Base-by-base conservation (phyloP, 1,140 invertebrate genomes). In the Heliconius congener region DNA sequence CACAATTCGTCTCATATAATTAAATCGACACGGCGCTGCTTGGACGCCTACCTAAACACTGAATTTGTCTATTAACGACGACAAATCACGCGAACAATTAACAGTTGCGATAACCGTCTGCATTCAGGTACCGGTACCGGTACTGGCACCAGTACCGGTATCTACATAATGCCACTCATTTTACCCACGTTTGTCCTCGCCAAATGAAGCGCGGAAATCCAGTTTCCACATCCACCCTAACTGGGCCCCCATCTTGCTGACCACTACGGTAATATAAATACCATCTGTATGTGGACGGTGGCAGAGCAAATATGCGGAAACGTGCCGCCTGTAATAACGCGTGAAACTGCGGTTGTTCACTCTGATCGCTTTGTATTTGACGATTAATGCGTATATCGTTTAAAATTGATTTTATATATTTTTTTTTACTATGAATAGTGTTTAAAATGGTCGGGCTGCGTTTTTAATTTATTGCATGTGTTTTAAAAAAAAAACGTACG, bases 91-190 rank as follows among this genome's bases (percentile, higher is more conserved):
- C 82, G 80, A 74, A 85, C 86, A 85, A 85, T 85, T 82, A 86
- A 84, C 80, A 84, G 73, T 84, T 84, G 79, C 84, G 80, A 84
- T 85, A 66, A 66, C 23, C 60, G 60, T 27, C 60, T 66, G 60
- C 60, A 30, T 66, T 66, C 60, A 46, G 42, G 42, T 46, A 46
- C 42, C 13, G 52, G 52, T 55, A 57, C 55, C 6, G 8, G 55
- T 18, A 55, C 18, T 18, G 16, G n/a, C 9, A 0, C 55, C 55
- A 23, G n/a, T 11, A 23, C 55, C 74, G 37, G 83, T 88, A 90
- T 91, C 87, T 90, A 86, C 90, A 92, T 91, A 92, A 92, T 92
- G 81, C 82, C 81, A 89, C 86, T 90, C 89, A 91, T 90, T 92
- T 89, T 83, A 76, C 82, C 84, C 78, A 80, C 88, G 88, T 89